phyloP scores from a whole-genome alignment of 2,797 vertebrate genomes.

The Trichosurus vulpecula region DNA sequence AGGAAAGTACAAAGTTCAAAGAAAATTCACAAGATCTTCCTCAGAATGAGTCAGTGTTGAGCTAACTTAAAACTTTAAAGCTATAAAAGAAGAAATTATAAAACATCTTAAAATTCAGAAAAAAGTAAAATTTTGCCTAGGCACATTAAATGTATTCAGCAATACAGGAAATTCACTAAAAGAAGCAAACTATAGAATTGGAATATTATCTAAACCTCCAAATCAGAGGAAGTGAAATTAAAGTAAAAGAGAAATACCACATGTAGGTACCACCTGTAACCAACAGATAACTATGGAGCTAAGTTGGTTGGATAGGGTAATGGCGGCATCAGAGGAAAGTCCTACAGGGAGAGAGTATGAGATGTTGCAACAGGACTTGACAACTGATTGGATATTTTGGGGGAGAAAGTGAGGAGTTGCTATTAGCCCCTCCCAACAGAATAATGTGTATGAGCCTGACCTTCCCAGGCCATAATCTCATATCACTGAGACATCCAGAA shows the following conservation, averaged over 20 bases:
- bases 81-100: neutral
- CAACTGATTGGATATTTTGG: too few species aligned
- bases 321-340: neutral
- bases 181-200: neutral
- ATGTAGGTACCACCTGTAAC: neutral
- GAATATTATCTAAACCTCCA: neutral
- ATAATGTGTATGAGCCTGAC: neutral
- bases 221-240: neutral
- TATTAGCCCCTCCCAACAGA: neutral
- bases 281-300: neutral
- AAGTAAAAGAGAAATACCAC: neutral
- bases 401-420: neutral
- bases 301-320: neutral
- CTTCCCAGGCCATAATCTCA: neutral
- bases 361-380: neutral
- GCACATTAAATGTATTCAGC: neutral
- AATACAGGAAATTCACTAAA: neutral
- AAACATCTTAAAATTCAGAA: neutral
- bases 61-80: neutral
- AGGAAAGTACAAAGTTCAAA: neutral
- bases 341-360: neutral
- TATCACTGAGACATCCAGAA: neutral
- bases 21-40: neutral
- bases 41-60: neutral
- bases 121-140: neutral